Base-by-base conservation (phyloP, 2,888 invertebrate genomes). In the Macrophya alboannulata region DNA sequence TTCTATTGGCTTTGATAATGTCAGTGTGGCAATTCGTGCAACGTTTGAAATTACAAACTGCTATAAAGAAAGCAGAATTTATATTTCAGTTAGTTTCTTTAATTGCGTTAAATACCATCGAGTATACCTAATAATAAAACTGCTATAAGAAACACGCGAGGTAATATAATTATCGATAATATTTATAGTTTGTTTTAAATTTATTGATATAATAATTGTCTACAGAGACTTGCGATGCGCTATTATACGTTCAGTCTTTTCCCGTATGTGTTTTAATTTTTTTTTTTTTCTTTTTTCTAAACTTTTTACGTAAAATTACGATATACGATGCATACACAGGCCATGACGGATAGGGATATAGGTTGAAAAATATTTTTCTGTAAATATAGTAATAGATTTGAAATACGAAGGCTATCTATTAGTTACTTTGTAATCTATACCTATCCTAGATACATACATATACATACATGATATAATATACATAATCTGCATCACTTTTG, bases 291-390 rank as follows among this genome's bases (percentile, higher is more conserved):
- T n/a, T n/a, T n/a, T n/a, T n/a, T n/a, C n/a, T n/a, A n/a, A 79
- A 79, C 17, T 76, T 48, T 76, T 76, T 76, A 43, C 76, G 76
- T n/a, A 76, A 48, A 76, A 76, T 15, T 25, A 48, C 62, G 25
- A 62, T 62, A 62, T 45, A 76, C 48, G 76, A 76, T 48, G 45
- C 21, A 15, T 76, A 71, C 71, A 71, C 71, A 71, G 25, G 71
- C 37, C 17, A 2, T 25, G 25, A 25, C 25, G 37, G 9, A 62
- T 62, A 25, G 62, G 25, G 25, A 25, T 48, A 48, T 62, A 62
- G 62, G 62, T 10, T 62, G 62, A 48, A 76, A 48, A 17, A 76
- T 43, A 76, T 76, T 76, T 76, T 76, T 76, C 76, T 76, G 76
- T 76, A 76, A 76, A 76, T 76, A 71, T 71, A 45, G n/a, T 17